Conservation (phyloP, 2,888 invertebrate genomes). For the Venusia cambrica region DNA sequence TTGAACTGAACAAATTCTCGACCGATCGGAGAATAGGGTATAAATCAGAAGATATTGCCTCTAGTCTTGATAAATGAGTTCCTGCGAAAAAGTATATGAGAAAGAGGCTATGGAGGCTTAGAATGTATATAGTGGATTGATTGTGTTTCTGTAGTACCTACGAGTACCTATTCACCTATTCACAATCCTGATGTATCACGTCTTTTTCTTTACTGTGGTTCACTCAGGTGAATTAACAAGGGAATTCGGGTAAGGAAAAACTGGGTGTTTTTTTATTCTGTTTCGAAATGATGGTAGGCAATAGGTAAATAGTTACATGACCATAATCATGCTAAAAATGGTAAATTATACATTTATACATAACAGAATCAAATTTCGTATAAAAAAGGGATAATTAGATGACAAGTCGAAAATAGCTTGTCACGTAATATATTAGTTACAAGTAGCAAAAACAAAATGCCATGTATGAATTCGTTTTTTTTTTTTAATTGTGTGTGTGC, state of each 20-base stretch:
- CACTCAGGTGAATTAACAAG: too few species aligned
- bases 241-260: too few species aligned
- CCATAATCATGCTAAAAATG: too few species aligned
- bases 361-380: conserved; percentile 38
- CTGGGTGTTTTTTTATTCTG: too few species aligned
- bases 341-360: conserved; percentile 23
- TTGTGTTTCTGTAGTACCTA: too few species aligned
- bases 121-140: too few species aligned
- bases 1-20: conserved; percentile 60
- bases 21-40: conserved; percentile 41
- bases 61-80: conserved; percentile 37
- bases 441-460: conserved; percentile 23
- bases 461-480: conserved; percentile 12
- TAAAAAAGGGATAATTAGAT: conserved; percentile 43
- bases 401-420: conserved; percentile 50
- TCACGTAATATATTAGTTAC: conserved; percentile 61
- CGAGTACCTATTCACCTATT: too few species aligned
- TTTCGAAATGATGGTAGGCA: too few species aligned
- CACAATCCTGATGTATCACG: too few species aligned
- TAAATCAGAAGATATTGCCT: conserved; percentile 55
- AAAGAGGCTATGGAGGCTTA: conserved; percentile 1
- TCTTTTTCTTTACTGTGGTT: too few species aligned
- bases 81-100: conserved; percentile 11
- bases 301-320: too few species aligned
- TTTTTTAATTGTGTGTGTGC: too few species aligned